Conservation (phyloP, 2,113 vertebrate genomes). For the Calidris pugnax region DNA sequence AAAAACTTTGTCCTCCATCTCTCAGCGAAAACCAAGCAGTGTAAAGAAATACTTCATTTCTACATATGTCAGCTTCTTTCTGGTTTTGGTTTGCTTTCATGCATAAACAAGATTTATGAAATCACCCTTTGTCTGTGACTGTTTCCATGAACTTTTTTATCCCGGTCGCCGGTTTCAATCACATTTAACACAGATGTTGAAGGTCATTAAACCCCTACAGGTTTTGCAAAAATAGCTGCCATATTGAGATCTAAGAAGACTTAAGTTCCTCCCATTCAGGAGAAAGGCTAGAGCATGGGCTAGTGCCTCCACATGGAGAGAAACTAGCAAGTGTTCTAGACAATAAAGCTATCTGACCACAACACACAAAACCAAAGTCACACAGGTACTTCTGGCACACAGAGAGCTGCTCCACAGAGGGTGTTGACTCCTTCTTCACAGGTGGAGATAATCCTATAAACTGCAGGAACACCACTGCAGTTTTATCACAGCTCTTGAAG, state of each 20-base stretch:
- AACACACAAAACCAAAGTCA: neutral
- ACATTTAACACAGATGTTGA: neutral
- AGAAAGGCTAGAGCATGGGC: neutral
- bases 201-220: neutral
- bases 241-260: neutral
- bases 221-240: neutral
- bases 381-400: neutral
- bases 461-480: neutral
- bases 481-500: neutral
- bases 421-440: neutral
- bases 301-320: neutral
- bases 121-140: neutral
- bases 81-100: neutral
- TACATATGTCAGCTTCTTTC: neutral
- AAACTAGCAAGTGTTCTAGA: neutral
- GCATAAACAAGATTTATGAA: neutral
- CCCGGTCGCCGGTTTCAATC: fast-evolving
- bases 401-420: neutral
- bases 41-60: neutral
- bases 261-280: neutral
- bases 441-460: neutral
- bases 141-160: neutral
- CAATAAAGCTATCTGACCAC: neutral
- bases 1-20: neutral
- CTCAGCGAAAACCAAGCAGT: neutral